phyloP scores from a whole-genome alignment of 2,888 invertebrate species.

The Idaea aversata region DNA sequence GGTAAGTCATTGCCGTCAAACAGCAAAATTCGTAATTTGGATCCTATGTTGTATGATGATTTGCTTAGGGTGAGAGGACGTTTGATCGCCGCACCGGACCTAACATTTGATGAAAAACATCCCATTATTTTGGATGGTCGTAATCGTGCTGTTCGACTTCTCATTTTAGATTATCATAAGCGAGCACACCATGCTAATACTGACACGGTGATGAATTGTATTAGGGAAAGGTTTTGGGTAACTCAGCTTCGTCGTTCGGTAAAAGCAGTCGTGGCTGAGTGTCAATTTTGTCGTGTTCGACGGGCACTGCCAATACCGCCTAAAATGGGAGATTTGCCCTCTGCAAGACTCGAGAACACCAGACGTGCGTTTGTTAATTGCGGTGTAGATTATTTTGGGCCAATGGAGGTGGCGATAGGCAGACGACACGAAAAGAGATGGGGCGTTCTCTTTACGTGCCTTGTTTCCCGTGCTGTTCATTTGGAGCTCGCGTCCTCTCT shows the following conservation, averaged over 20 bases:
- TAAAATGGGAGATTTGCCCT: constrained; percentile 20
- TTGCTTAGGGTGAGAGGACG: constrained; percentile 6
- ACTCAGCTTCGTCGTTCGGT: constrained; percentile 21
- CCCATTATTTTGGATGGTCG: constrained; percentile 10
- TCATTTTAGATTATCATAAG: background rate
- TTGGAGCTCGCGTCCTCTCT: too few species aligned
- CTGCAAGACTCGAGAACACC: constrained; percentile 11
- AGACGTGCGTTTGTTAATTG: constrained; percentile 16
- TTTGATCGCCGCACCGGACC: background rate
- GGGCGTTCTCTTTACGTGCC: too few species aligned
- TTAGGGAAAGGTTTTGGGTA: constrained; percentile 30
- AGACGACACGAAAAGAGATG: constrained; percentile 7
- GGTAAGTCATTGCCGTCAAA: constrained; percentile 6
- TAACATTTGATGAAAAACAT: background rate
- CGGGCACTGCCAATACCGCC: constrained; percentile 14
- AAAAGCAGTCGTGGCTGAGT: constrained; percentile 11
- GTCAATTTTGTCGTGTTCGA: constrained; percentile 19
- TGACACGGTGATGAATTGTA: constrained; percentile 22
- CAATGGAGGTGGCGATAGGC: constrained; percentile 19
- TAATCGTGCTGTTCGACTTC: constrained; percentile 10
- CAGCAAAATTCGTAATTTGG: constrained; percentile 9
- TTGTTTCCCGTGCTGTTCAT: too few species aligned
- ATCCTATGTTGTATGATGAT: constrained; percentile 14
- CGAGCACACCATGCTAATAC: background rate
- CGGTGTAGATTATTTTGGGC: constrained; percentile 25